Evolutionary conservation across 2,888 invertebrate species (phyloP).

Genomic region (Iphiclides podalirius): DNA sequence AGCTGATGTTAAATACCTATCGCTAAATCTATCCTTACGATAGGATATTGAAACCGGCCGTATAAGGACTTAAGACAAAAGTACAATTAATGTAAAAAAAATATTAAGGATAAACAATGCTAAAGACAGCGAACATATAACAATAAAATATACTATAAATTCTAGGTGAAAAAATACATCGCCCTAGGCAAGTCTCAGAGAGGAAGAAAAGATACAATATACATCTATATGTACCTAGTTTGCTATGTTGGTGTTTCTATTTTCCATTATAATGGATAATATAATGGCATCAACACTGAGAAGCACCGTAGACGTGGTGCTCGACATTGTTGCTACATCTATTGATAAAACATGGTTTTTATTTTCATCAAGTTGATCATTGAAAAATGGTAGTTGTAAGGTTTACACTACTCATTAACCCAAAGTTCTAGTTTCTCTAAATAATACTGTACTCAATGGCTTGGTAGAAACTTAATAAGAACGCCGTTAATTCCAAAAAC

Average conservation of each 20-base stretch:
- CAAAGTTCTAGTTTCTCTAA: conserved; percentile 73
- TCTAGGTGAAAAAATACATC: conserved; percentile 57
- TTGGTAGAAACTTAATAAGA: conserved; percentile 71
- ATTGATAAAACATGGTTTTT: conserved; percentile 64
- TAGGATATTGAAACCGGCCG: too few species aligned
- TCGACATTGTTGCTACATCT: conserved; percentile 58
- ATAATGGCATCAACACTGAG: conserved; percentile 50
- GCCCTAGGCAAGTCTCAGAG: conserved; percentile 48
- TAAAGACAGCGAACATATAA: conserved; percentile 65
- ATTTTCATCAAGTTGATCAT: conserved; percentile 50
- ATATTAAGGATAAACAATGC: conserved; percentile 54
- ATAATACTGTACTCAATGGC: conserved; percentile 80
- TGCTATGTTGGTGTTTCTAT: conserved; percentile 78
- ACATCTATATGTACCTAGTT: conserved; percentile 67
- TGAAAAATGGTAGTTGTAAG: conserved; percentile 65
- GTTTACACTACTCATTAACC: conserved; percentile 66
- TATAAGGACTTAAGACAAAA: too few species aligned
- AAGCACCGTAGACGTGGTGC: conserved; percentile 44
- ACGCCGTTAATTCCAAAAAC: conserved; percentile 52
- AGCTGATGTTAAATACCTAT: too few species aligned
- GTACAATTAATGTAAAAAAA: conserved; percentile 44
- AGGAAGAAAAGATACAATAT: conserved; percentile 44
- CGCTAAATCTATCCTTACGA: too few species aligned
- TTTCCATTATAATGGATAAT: conserved; percentile 65
- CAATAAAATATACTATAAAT: conserved; percentile 73